phyloP scores from a whole-genome alignment of 2,797 vertebrate genomes.

The Scarus forsteni region DNA sequence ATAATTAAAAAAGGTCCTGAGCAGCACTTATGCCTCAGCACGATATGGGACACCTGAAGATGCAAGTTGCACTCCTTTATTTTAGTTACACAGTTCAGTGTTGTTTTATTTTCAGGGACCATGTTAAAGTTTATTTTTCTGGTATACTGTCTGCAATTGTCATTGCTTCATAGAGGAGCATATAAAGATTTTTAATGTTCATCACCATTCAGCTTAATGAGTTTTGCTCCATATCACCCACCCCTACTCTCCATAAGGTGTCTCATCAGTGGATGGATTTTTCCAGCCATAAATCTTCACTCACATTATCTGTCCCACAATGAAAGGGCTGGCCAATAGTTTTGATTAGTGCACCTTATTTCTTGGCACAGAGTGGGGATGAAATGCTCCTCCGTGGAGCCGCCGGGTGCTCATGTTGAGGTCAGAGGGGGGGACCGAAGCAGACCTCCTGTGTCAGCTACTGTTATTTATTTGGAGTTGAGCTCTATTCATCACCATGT shows the following conservation, averaged over 20 bases:
- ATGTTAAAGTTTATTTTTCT: too few species aligned
- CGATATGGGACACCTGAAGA: too few species aligned
- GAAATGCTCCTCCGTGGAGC: slow-evolving; percentile 64
- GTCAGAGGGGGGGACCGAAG: slow-evolving; percentile 69
- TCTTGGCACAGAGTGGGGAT: slow-evolving; percentile 70
- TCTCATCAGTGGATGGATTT: slow-evolving; percentile 44
- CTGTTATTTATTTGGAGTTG: slow-evolving; percentile 79
- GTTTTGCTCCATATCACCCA: too few species aligned
- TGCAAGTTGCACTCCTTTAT: too few species aligned
- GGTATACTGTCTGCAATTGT: too few species aligned
- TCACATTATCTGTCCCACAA: slow-evolving; percentile 49
- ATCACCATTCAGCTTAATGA: too few species aligned
- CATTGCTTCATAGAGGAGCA: too few species aligned
- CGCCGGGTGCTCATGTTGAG: slow-evolving; percentile 56
- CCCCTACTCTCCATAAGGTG: slow-evolving; percentile 12
- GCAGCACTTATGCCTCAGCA: too few species aligned
- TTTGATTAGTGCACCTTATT: slow-evolving; percentile 69
- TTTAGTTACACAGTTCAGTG: too few species aligned
- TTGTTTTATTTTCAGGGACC: too few species aligned
- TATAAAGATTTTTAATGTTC: too few species aligned
- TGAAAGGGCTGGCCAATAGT: slow-evolving; percentile 51
- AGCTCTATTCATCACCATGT: slow-evolving; percentile 74
- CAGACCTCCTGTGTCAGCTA: slow-evolving; percentile 71
- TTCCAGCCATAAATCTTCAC: slow-evolving; percentile 53
- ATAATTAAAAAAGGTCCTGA: too few species aligned